Percentiles rank a stretch among this genome's conserved stretches.
Evolutionary conservation across 2,113 vertebrate species (phyloP).

Genomic region (Leuciscus idus): DNA sequence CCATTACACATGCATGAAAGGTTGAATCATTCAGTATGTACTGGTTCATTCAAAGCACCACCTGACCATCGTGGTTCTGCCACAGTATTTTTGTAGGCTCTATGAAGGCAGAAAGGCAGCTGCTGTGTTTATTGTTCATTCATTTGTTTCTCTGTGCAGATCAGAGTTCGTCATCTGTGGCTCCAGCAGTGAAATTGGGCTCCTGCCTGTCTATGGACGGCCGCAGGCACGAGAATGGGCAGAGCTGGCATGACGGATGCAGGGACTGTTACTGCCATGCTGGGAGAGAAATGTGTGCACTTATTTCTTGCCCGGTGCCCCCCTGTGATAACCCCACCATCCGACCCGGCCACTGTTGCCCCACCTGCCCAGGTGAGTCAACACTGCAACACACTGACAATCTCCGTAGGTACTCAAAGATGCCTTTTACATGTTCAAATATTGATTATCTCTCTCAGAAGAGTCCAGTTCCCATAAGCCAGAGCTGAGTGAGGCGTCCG

Average conservation of each 20-base stretch:
- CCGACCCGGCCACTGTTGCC: slow-evolving; percentile 85
- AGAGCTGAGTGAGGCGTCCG: slow-evolving; percentile 80
- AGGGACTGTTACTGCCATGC: slow-evolving; percentile 88
- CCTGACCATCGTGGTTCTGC: not conserved
- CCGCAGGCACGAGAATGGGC: slow-evolving; percentile 83
- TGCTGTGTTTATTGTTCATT: slow-evolving; percentile 9
- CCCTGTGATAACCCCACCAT: slow-evolving; percentile 85
- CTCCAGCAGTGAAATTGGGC: slow-evolving; percentile 78
- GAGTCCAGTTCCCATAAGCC: slow-evolving; percentile 82
- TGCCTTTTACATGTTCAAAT: not conserved
- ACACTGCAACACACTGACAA: not conserved
- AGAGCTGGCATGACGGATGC: slow-evolving; percentile 91
- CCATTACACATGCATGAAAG: no score
- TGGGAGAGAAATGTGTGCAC: slow-evolving; percentile 89
- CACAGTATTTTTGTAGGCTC: not conserved
- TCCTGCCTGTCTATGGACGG: slow-evolving; percentile 89
- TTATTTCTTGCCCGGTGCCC: slow-evolving; percentile 88
- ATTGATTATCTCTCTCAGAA: slow-evolving; percentile 67
- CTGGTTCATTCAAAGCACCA: not conserved
- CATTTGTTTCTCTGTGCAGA: slow-evolving; percentile 34
- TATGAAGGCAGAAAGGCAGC: not conserved
- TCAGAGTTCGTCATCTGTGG: slow-evolving; percentile 72
- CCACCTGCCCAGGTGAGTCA: slow-evolving; percentile 83
- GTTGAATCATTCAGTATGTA: not conserved
- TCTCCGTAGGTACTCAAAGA: not conserved